Evolutionary conservation across 2,888 invertebrate species (phyloP), one percentile per base, ranked within the genome.

Genomic region (Habrosyne pyritoides): DNA sequence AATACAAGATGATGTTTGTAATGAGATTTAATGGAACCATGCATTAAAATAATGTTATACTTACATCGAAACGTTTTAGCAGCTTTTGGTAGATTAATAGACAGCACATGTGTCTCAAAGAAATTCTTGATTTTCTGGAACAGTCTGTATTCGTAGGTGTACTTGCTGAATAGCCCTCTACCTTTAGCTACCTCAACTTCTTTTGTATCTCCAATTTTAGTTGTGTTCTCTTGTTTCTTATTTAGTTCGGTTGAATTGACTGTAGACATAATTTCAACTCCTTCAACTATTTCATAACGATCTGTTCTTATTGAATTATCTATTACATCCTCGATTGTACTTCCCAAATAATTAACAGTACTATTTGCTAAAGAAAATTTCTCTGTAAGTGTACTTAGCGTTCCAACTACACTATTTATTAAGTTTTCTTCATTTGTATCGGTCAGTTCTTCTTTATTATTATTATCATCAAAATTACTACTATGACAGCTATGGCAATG

Each of bases 41-140:
- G n/a, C n/a, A n/a, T n/a, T n/a, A n/a, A n/a, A n/a, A n/a, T n/a
- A n/a, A n/a, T n/a, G 7, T 24, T 24, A 75, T 81, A 93, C 92
- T 91, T 84, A 95, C 95, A 94, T 77, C 94, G 88, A 59, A 95
- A 93, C 65, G 94, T 86, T 61, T 95, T 91, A 0, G 95, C 95
- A 10, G 95, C 94, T 76, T 95, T 94, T 0, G 96, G 95, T 52
- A 96, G 75, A 71, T 95, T 94, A 8, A 96, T 94, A 28, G 94
- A 94, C 24, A 96, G 74, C 48, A 93, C 93, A 82, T 94, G 95
- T 54, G 89, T 93, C 53, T 93, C 89, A 2, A 94, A 87, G 73
- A 94, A 95, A 66, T 93, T 86, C 65, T 94, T 93, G 42, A 95
- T 83, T 73, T 94, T 94, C 63, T 93, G 93, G 57, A 93, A 82